Base-by-base conservation (phyloP, 2,113 vertebrate genomes). In the Gopherus flavomarginatus region DNA sequence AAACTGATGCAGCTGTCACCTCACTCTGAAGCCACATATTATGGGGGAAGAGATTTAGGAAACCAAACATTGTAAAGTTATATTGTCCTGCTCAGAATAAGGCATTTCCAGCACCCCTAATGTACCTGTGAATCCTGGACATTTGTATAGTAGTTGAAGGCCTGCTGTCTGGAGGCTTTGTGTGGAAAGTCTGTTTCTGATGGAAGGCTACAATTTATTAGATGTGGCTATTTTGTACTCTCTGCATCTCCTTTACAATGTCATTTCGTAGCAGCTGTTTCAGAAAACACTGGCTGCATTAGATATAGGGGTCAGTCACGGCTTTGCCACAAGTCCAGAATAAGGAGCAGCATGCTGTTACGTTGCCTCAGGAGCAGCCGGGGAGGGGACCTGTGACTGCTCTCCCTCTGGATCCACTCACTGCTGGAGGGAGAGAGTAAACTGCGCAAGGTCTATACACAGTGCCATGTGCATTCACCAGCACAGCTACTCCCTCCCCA, bases 61-160 rank as follows among this genome's bases (percentile, higher is more conserved):
- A 38, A 19, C 0, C 82, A 65, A 62, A 94, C 84, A 29, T 59
- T 86, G 49, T 16, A 83, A 0, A 26, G 1, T 8, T 69, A 29
- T 83, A 16, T 35, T 69, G 89, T 83, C 11, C 83, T 16, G 17
- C 69, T 14, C 84, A 3, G 53, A 49, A 26, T 81, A 91, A 56
- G 54, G 69, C 35, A 90, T 89, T 86, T 95, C 7, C 31, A 91
- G 86, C 56, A 94, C 90, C n/a, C 72, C 54, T 59, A 89, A 86
- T 53, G 11, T 57, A 96, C 96, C 62, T 57, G 57, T 92, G 94
- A 93, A 56, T 81, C 93, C 89, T 93, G 80, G 53, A 44, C 78
- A 86, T 95, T 93, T 96, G 69, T 86, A 79, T 81, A 95, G 53
- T 75, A 85, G 57, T 49, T 2, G 79, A 83, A 21, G 1, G 1